phyloP scores from a whole-genome alignment of 2,888 invertebrate genomes.

The Lutraria lutraria region DNA sequence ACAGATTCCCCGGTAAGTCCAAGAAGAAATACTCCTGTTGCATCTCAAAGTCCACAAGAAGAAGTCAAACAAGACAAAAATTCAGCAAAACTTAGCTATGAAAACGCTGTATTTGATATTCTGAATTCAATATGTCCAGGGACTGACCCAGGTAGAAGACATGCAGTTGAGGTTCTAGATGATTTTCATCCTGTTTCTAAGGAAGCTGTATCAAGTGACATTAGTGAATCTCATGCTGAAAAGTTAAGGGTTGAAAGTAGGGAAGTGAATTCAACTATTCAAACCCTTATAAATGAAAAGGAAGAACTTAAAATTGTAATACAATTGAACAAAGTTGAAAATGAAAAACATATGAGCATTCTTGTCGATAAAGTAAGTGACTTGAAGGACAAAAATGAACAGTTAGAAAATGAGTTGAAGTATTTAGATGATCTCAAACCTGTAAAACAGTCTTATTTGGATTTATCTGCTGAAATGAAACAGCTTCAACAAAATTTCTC shows the following conservation, averaged over 20 bases:
- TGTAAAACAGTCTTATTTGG: constrained; percentile 18
- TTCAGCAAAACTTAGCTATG: constrained; percentile 37
- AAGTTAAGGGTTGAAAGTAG: constrained; percentile 23
- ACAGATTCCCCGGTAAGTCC: neutral
- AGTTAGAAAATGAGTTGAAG: constrained; percentile 6
- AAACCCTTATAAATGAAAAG: constrained; percentile 37
- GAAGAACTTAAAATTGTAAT: constrained; percentile 33
- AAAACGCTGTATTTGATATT: constrained; percentile 67
- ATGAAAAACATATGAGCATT: constrained; percentile 29
- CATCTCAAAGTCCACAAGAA: neutral
- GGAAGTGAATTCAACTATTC: constrained; percentile 8
- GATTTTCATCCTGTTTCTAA: constrained; percentile 40
- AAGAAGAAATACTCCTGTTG: constrained; percentile 10
- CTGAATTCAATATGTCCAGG: constrained; percentile 69
- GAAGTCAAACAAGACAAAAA: constrained; percentile 25
- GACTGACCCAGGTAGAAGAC: constrained; percentile 60
- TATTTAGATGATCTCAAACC: constrained; percentile 20
- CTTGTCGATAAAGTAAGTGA: constrained; percentile 21
- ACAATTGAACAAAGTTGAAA: constrained; percentile 20
- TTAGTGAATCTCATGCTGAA: constrained; percentile 41
- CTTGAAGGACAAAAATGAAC: constrained; percentile 9
- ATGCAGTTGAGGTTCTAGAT: constrained; percentile 29
- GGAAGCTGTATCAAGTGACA: constrained; percentile 40
- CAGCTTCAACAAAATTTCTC: constrained; percentile 1
- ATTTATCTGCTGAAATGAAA: constrained; percentile 6